Evolutionary conservation across 2,797 vertebrate genomes (phyloP).

Genomic region (Sebastes nivosus): DNA sequence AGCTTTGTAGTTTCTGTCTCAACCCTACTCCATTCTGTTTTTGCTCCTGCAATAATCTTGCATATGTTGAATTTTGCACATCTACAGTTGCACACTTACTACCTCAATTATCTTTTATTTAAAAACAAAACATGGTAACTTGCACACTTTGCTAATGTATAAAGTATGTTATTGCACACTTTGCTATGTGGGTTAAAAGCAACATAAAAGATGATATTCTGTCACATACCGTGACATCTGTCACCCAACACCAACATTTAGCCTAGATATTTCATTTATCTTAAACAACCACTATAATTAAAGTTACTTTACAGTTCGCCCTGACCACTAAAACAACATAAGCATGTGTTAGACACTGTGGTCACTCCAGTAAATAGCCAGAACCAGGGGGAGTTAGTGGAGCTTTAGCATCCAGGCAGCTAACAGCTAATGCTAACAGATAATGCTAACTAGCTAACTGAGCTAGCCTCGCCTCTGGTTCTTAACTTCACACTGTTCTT

Average conservation of each 20-base stretch:
- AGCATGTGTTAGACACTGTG: background rate
- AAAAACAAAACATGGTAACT: no score
- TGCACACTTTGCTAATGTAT: no score
- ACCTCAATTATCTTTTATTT: no score
- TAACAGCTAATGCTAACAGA: background rate
- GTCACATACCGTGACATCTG: slow-evolving; percentile 6
- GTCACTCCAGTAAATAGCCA: slow-evolving; percentile 58
- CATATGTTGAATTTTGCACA: no score
- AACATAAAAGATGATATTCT: background rate
- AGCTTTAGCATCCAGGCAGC: slow-evolving; percentile 46
- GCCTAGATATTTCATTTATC: background rate
- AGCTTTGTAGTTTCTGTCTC: no score
- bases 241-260: background rate
- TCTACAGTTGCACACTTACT: no score
- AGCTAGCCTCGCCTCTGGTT: slow-evolving; percentile 38
- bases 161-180: no score
- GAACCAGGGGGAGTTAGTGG: slow-evolving; percentile 7
- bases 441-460: slow-evolving; percentile 66
- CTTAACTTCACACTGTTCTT: slow-evolving; percentile 26
- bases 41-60: no score
- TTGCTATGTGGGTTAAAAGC: background rate
- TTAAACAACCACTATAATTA: background rate
- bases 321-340: background rate
- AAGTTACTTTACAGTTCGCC: background rate
- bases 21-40: no score